phyloP scores from a whole-genome alignment of 1,140 invertebrate genomes.

The Oncopodura yosiiana region DNA sequence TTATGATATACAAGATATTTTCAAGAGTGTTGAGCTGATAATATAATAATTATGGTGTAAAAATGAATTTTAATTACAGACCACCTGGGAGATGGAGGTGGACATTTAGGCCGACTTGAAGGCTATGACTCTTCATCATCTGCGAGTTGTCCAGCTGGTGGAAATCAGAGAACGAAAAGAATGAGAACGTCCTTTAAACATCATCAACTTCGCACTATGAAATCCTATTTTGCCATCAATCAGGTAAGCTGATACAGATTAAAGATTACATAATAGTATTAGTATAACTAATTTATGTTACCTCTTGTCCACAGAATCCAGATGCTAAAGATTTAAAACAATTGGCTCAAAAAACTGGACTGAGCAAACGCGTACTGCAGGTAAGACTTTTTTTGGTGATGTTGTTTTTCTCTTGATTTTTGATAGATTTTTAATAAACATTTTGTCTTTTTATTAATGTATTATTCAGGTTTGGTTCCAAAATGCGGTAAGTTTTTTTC shows the following conservation, averaged over 20 bases:
- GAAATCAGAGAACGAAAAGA: conserved; percentile 64
- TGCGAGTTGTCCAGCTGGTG: conserved; percentile 45
- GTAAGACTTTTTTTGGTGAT: conserved; percentile 46
- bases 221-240: conserved; percentile 91
- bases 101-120: conserved; percentile 20
- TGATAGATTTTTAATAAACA: not conserved
- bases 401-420: not conserved
- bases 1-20: too few relatives aligned
- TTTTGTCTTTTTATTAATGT: conserved; percentile 17
- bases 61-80: not conserved
- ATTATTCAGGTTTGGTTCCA: conserved; percentile 87
- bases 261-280: too few relatives aligned
- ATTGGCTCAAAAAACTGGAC: conserved; percentile 88
- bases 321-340: conserved; percentile 93
- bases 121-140: conserved; percentile 55
- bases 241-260: too few relatives aligned
- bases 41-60: too few relatives aligned
- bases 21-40: too few relatives aligned
- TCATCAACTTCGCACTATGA: conserved; percentile 94
- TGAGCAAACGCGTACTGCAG: conserved; percentile 91
- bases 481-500: too few relatives aligned
- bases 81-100: too few relatives aligned
- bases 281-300: too few relatives aligned
- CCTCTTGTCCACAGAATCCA: too few relatives aligned
- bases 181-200: conserved; percentile 96